Conservation (phyloP, 2,113 vertebrate species). For the Copsychus sechellarum region DNA sequence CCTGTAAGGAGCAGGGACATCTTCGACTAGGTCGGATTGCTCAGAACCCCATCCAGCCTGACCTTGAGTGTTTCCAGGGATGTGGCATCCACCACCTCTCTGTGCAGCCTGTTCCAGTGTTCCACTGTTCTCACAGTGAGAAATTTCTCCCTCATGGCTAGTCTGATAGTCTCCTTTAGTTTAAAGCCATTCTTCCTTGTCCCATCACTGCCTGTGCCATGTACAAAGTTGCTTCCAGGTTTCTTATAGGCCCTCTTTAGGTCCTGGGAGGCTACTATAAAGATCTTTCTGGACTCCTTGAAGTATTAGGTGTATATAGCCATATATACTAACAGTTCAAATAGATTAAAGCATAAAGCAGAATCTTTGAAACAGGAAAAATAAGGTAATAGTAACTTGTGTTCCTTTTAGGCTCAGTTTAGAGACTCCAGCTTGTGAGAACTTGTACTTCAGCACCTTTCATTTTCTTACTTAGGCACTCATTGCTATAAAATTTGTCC, state of each 20-base stretch:
- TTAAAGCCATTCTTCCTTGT: background rate
- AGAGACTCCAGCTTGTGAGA: background rate
- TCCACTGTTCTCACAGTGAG: background rate
- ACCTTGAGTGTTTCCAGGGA: background rate
- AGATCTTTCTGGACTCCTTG: background rate
- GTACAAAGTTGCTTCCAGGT: background rate
- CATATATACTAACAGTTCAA: background rate
- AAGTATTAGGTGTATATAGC: background rate
- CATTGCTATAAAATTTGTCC: background rate
- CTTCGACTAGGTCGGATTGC: background rate
- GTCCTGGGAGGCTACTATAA: background rate
- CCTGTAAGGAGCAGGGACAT: background rate
- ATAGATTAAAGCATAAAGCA: background rate
- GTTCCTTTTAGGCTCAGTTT: background rate
- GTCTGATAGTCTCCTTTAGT: background rate
- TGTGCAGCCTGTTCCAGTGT: background rate
- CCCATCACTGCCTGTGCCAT: rapidly evolving
- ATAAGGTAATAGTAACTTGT: background rate
- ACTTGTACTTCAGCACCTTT: background rate
- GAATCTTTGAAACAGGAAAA: background rate
- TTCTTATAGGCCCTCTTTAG: background rate
- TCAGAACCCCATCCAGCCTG: background rate
- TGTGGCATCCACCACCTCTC: background rate
- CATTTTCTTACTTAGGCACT: background rate
- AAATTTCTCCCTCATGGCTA: background rate